Percentiles rank a stretch among this genome's conserved stretches.
phyloP scores from a whole-genome alignment of 1,140 invertebrate genomes.

The Cheumatopsyche charites region DNA sequence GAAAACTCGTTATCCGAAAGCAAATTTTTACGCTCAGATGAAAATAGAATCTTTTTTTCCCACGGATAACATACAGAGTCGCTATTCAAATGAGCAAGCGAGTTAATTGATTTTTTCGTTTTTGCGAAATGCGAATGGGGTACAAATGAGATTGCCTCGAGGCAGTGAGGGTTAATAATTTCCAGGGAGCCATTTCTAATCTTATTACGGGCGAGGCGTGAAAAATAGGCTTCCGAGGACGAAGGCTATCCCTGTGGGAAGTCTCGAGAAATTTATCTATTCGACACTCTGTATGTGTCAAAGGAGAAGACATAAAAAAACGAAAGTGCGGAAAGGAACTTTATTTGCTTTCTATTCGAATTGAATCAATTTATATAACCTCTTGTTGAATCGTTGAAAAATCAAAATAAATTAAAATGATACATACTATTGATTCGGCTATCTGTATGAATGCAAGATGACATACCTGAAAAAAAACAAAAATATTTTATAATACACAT shows the following conservation, averaged over 20 bases:
- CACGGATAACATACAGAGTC: background rate
- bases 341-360: too few species aligned
- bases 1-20: background rate
- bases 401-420: too few species aligned
- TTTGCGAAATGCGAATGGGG: background rate
- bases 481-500: too few species aligned
- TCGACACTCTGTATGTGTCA: too few species aligned
- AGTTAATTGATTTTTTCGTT: background rate
- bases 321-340: too few species aligned
- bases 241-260: background rate
- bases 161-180: constrained; percentile 22
- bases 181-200: constrained; percentile 23
- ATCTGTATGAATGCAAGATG: too few species aligned
- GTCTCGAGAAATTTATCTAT: background rate
- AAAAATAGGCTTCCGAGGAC: constrained; percentile 9
- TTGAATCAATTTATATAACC: too few species aligned
- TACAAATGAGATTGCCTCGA: constrained; percentile 11
- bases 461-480: too few species aligned
- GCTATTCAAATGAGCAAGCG: background rate
- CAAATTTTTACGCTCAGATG: background rate
- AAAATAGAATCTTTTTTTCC: background rate
- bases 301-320: too few species aligned
- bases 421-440: too few species aligned
- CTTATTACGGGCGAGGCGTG: constrained; percentile 16
- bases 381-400: too few species aligned